Base-by-base conservation (phyloP, 2,113 vertebrate species). In the Maccullochella peelii region DNA sequence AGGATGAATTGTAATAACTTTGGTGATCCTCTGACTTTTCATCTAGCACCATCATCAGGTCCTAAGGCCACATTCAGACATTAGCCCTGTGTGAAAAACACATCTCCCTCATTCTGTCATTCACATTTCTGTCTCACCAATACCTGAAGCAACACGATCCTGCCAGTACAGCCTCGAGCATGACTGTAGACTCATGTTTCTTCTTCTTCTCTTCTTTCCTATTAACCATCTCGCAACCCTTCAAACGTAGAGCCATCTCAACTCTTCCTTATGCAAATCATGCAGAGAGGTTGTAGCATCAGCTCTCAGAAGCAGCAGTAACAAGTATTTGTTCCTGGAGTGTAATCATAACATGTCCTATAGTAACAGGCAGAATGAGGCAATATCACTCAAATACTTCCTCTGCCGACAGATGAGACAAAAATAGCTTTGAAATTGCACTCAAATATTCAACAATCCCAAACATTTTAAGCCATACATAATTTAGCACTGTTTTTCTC, bases 391-490 rank as follows among this genome's bases (percentile, higher is more conserved):
- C 52, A 15, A 27, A 58, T 23, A 8, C 42, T 14, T 59, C 49
- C 20, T 66, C 44, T n/a, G 66, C 25, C 21, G 14, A 2, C 23
- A 49, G 10, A 36, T 16, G 6, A 49, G 61, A 30, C 57, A 36
- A 49, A 78, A 77, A 62, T 67, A 80, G 52, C 50, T 23, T n/a
- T 54, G 36, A 61, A 67, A 85, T 44, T 12, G 15, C 40, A 40
- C 25, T 70, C 33, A 82, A 50, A 87, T 68, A 80, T 63, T 57
- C 55, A 69, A 25, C 50, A 68, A 57, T 57, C 16, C 21, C 20
- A 58, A 50, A 70, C 40, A 25, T 61, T 80, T 71, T 25, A 58
- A 58, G 23, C 33, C 54, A 11, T 63, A 12, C 16, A 79, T 77
- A 16, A 72, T 80, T 71, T 10, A 66, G 25, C 54, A 5, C 8